phyloP scores from a whole-genome alignment of 2,113 vertebrate species.

The Sebastes fasciatus region DNA sequence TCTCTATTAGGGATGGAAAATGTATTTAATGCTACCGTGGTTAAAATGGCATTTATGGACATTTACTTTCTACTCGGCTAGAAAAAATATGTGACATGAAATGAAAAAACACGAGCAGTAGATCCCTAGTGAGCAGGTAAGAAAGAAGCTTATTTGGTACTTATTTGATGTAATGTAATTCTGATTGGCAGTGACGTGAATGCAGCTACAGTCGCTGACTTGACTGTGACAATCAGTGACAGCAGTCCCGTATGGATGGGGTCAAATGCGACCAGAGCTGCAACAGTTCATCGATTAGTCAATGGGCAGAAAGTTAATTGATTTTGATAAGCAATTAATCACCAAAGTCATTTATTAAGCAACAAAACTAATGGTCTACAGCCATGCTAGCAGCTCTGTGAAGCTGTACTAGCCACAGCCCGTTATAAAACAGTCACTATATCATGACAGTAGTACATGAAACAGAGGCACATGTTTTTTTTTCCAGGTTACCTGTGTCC shows the following conservation, averaged over 20 bases:
- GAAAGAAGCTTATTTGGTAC: not conserved
- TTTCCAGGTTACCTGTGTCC: too few species aligned
- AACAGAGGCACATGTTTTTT: too few species aligned
- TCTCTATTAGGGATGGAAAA: not conserved
- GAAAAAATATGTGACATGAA: not conserved
- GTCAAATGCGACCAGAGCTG: not conserved
- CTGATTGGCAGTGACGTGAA: not conserved
- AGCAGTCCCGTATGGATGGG: not conserved
- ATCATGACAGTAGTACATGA: too few species aligned
- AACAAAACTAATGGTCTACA: not conserved
- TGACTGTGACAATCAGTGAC: not conserved
- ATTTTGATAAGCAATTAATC: slow-evolving; percentile 15
- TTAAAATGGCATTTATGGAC: not conserved
- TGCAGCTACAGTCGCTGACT: not conserved
- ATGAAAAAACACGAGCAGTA: not conserved
- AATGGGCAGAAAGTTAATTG: not conserved
- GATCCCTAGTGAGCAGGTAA: not conserved
- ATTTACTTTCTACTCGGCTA: slow-evolving; percentile 14
- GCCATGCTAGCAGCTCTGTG: not conserved
- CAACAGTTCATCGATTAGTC: not conserved
- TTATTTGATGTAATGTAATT: not conserved
- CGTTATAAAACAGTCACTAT: too few species aligned
- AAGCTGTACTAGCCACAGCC: not conserved
- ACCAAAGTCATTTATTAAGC: slow-evolving; percentile 12
- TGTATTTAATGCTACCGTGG: not conserved